phyloP scores from a whole-genome alignment of 2,888 invertebrate genomes.

The Agapostemon virescens region DNA sequence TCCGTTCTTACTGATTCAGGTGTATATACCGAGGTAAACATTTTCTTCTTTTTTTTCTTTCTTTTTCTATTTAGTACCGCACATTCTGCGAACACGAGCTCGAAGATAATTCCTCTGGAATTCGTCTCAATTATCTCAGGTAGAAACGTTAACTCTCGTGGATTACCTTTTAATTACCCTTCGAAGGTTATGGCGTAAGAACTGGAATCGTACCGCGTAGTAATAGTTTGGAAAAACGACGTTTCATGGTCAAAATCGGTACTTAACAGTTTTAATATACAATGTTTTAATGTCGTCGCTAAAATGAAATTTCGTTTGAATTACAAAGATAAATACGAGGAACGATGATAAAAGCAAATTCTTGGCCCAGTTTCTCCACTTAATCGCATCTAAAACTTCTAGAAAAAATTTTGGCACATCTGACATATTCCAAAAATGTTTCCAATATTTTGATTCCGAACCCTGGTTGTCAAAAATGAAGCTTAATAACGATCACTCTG shows the following conservation, averaged over 20 bases:
- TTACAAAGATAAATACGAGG: too few species aligned
- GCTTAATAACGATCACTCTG: too few species aligned
- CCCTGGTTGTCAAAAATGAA: too few species aligned
- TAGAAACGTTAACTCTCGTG: neutral
- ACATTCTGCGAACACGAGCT: neutral
- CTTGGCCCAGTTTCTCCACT: too few species aligned
- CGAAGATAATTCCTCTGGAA: neutral
- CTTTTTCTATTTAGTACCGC: neutral
- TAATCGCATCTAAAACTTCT: too few species aligned
- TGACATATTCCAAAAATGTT: too few species aligned
- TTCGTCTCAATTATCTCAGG: slow-evolving; percentile 7
- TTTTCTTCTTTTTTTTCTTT: too few species aligned
- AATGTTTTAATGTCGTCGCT: neutral
- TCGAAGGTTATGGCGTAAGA: neutral
- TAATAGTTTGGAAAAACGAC: neutral
- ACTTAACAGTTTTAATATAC: neutral
- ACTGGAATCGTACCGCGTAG: too few species aligned
- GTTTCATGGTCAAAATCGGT: neutral
- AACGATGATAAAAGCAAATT: too few species aligned
- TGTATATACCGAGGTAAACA: neutral
- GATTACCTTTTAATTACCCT: slow-evolving; percentile 35
- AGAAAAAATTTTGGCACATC: too few species aligned
- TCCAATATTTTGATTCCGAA: too few species aligned
- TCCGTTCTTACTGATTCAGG: neutral
- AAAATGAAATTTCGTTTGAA: neutral